Evolutionary conservation across 2,797 vertebrate species (phyloP).

Genomic region (Ptychadena robeensis): DNA sequence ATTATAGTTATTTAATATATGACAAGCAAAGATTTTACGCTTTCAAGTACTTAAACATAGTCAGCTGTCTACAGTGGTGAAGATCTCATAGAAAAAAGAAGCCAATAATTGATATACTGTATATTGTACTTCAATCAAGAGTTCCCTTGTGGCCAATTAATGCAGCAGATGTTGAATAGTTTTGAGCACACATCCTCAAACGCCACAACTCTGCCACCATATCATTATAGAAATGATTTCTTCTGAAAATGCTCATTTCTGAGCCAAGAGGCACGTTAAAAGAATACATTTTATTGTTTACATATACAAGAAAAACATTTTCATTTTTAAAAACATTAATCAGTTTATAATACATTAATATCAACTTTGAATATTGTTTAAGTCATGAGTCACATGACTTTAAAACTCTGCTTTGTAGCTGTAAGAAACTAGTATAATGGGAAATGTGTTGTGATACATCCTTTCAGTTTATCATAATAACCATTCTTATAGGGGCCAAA

Average conservation of each 20-base stretch:
- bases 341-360: background rate
- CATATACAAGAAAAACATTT: background rate
- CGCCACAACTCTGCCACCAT: constrained; percentile 3
- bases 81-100: background rate
- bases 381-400: too few species aligned
- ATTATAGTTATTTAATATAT: background rate
- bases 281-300: background rate
- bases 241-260: background rate
- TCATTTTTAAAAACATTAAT: background rate
- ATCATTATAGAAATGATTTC: constrained; percentile 19
- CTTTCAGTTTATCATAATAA: too few species aligned
- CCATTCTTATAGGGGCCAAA: too few species aligned
- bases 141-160: constrained; percentile 30
- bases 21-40: background rate
- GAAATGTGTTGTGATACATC: too few species aligned
- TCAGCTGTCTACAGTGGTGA: background rate
- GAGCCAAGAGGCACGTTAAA: background rate
- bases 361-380: background rate
- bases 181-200: background rate
- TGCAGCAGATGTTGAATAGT: constrained; percentile 18
- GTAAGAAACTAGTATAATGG: too few species aligned
- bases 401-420: too few species aligned
- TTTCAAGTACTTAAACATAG: background rate
- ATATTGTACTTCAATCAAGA: constrained; percentile 15
- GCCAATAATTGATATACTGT: constrained; percentile 1